phyloP scores from a whole-genome alignment of 2,797 vertebrate species.

The Pseudomugil tenellus region DNA sequence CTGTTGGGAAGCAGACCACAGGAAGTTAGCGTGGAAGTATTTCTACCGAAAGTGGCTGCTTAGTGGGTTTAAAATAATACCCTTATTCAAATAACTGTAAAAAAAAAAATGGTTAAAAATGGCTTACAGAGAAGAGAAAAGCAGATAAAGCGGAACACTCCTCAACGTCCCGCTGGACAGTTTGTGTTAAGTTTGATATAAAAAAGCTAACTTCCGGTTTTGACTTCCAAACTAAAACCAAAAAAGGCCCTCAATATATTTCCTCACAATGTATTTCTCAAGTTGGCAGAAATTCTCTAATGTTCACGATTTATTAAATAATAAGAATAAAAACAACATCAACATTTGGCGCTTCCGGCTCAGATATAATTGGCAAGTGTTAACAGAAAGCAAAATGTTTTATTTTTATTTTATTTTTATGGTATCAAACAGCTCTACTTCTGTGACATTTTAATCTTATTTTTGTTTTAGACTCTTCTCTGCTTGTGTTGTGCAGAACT shows the following conservation, averaged over 20 bases:
- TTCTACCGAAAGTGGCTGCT: not conserved
- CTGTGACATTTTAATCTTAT: too few relatives aligned
- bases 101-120: slow-evolving; percentile 28
- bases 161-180: slow-evolving; percentile 35
- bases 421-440: too few relatives aligned
- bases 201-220: slow-evolving; percentile 32
- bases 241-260: not conserved
- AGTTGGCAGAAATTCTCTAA: not conserved
- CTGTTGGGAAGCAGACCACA: not conserved
- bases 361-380: too few relatives aligned
- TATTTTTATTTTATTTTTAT: too few relatives aligned
- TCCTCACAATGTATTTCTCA: too few relatives aligned
- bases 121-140: slow-evolving; percentile 26
- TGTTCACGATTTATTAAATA: too few relatives aligned
- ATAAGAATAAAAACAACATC: too few relatives aligned
- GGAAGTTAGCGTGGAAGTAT: not conserved
- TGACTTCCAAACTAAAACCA: slow-evolving; percentile 45
- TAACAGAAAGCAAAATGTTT: too few relatives aligned
- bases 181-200: not conserved
- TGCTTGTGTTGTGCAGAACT: not conserved
- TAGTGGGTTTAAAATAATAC: not conserved
- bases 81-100: not conserved
- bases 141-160: slow-evolving; percentile 35
- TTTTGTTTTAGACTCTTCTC: too few relatives aligned
- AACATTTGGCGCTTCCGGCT: too few relatives aligned